Conservation (phyloP, 2,888 invertebrate genomes). For the Synergus gifuensis region DNA sequence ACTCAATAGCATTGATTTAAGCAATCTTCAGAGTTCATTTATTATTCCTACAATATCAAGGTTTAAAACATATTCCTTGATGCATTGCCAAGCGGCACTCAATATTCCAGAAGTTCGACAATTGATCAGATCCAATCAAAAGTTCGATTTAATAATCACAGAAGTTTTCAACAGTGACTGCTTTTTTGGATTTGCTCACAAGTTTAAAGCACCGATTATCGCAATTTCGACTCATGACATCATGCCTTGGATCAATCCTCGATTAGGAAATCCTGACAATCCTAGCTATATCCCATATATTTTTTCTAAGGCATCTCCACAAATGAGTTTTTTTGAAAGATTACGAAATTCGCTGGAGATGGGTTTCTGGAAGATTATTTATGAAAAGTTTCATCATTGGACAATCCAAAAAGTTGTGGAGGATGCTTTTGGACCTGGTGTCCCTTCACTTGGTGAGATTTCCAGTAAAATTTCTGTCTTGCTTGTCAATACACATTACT, state of each 20-base stretch:
- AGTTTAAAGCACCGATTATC: constrained; percentile 82
- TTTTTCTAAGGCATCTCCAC: constrained; percentile 78
- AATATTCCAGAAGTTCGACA: constrained; percentile 72
- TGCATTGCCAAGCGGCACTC: constrained; percentile 75
- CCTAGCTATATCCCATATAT: constrained; percentile 81
- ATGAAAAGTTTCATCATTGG: constrained; percentile 72
- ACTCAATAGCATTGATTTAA: neutral
- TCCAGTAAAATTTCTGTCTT: constrained; percentile 80
- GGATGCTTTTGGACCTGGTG: constrained; percentile 46
- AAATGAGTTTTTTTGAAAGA: constrained; percentile 75
- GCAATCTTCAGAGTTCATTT: neutral
- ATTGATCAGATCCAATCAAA: constrained; percentile 58
- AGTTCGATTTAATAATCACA: constrained; percentile 84
- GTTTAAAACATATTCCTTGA: neutral
- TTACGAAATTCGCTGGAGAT: neutral
- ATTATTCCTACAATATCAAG: neutral
- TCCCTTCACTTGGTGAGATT: constrained; percentile 80
- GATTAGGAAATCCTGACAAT: constrained; percentile 81
- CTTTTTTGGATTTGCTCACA: constrained; percentile 83
- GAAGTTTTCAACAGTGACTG: constrained; percentile 88
- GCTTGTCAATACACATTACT: constrained; percentile 82
- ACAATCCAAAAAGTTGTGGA: constrained; percentile 66
- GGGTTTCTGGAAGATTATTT: constrained; percentile 63
- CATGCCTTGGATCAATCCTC: constrained; percentile 80
- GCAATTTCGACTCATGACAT: constrained; percentile 81